Base-by-base conservation (phyloP, 2,888 invertebrate genomes). In the Athrips mouffetella region DNA sequence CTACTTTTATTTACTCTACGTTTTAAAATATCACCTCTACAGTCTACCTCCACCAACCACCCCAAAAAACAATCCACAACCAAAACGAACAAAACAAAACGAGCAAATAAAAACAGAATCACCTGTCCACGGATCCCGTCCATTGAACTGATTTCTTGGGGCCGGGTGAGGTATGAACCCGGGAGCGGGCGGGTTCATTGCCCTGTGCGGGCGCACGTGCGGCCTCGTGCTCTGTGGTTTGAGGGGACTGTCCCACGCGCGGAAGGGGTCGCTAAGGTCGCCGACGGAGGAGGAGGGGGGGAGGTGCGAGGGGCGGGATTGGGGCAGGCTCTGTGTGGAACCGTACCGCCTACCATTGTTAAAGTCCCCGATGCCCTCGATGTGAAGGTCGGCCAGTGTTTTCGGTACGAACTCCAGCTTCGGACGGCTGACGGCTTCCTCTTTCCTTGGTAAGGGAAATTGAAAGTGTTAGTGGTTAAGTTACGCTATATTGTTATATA, bases 361-460 rank as follows among this genome's bases (percentile, higher is more conserved):
- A 87, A 92, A 90, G 84, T 94, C 94, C 71, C 91, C 89, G 70
- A 92, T 76, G 70, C 91, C 91, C 77, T 95, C 96, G 83, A 96
- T 93, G 85, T 95, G 92, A 58, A 97, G 91, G 86, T 97, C 97
- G 55, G 94, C 91, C 68, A 97, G 89, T 52, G 96, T 94, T 90
- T 97, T 97, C 69, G 97, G 97, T 69, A 95, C 92, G 83, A 97
- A 98, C 86, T 97, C 96, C 84, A 93, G 73, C 89, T 96, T 96
- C 62, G 97, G 97, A 87, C 96, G 94, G 88, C 90, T 92, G 62
- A 94, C 94, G 52, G 97, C 96, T 80, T 97, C 97, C 68, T 96
- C 94, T 87, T 95, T 95, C 90, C 96, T 96, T 37, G 75, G 10
- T 78, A 85, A 6, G 37, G 11, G 18, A 7, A 6, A 20, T 5